Evolutionary conservation across 2,113 vertebrate species (phyloP).

Genomic region (Clarias batrachus): DNA sequence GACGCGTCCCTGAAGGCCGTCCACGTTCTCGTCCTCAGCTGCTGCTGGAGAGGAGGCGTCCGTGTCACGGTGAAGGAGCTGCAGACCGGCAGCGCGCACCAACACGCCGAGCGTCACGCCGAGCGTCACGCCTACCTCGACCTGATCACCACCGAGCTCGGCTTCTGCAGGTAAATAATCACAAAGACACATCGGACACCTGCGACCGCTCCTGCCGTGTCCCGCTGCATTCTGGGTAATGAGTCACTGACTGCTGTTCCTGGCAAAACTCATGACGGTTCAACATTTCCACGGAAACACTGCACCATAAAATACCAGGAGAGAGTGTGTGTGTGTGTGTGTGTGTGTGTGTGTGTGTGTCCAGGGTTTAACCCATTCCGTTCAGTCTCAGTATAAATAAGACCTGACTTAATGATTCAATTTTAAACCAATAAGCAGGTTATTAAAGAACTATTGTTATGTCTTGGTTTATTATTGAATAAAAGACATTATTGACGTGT

Average conservation of each 20-base stretch:
- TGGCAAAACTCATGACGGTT: background rate
- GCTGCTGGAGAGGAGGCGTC: slow-evolving; percentile 78
- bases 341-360: background rate
- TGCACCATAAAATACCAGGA: background rate
- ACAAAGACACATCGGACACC: background rate
- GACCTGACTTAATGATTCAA: background rate
- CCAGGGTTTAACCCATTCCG: background rate
- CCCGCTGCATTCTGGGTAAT: background rate
- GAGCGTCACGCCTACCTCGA: slow-evolving; percentile 65
- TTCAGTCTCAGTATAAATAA: background rate
- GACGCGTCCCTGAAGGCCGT: background rate
- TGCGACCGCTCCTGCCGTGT: background rate
- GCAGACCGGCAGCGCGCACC: slow-evolving; percentile 51
- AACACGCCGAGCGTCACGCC: slow-evolving; percentile 56
- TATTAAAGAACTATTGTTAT: background rate
- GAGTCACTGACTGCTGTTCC: background rate
- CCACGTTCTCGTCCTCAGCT: slow-evolving; percentile 57
- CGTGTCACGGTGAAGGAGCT: slow-evolving; percentile 83
- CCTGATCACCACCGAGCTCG: slow-evolving; percentile 78
- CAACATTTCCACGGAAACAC: slow-evolving; percentile 8
- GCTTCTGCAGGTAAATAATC: slow-evolving; percentile 74
- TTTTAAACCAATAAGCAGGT: background rate
- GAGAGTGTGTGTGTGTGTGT: background rate
- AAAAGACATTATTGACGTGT: background rate
- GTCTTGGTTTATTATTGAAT: background rate